Evolutionary conservation across 2,888 invertebrate species (phyloP), one percentile per base, ranked within the genome.

Genomic region (Tenthredo livida): DNA sequence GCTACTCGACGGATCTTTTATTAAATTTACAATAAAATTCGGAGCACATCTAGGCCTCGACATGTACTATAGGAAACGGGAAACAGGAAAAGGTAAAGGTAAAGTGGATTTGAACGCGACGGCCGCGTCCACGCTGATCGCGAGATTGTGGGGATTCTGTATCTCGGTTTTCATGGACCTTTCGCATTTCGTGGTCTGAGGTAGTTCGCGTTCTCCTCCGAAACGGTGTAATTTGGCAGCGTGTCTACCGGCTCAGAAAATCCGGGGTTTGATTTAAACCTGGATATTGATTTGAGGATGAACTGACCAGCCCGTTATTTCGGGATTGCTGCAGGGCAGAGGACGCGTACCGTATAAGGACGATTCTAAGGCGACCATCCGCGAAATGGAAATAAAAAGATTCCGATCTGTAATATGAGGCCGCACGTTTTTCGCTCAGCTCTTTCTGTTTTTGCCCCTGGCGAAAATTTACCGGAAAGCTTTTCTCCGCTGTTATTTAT

Each of bases 191-290:
- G 25, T 40, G 72, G 72, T 73, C 21, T 21, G 7, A 73, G 72
- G 43, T 73, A n/a, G 40, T 40, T 73, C 7, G 25, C 37, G 21
- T 12, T 73, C 21, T 73, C 43, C 6, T 43, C 67, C 43, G 43
- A 43, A 73, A 73, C n/a, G 72, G 72, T 73, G 72, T 43, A 73
- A 73, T 73, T 73, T 43, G 10, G 43, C 72, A 43, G 40, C 40
- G 40, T 73, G 25, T 40, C 72, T 12, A n/a, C 21, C 72, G n/a
- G 72, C 21, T 12, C 21, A 43, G 72, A 73, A 73, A n/a, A 73
- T 73, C 43, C 72, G 7, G 40, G 72, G 40, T 40, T 73, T 29
- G 21, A 43, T 43, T 73, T 21, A 73, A 73, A 73, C 43, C 40
- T 43, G 72, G 21, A 73, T 73, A 73, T 73, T 43, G 72, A 73